Conservation (phyloP, 2,888 invertebrate genomes). For the Amiota mariae region DNA sequence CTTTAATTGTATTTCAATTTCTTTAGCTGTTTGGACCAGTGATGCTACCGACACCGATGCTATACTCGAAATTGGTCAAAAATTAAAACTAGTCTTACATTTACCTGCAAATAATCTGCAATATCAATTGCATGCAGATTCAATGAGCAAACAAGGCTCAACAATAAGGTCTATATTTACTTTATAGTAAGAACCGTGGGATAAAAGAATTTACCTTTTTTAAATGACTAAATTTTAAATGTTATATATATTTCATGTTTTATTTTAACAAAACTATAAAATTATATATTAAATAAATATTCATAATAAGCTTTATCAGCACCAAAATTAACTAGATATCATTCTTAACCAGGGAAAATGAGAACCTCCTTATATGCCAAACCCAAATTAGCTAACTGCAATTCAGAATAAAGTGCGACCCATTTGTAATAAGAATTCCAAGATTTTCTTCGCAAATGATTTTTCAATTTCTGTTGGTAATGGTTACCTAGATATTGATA, state of each 20-base stretch:
- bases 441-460: no score
- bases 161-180: conserved; percentile 77
- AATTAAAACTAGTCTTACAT: conserved; percentile 51
- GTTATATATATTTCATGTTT: background rate
- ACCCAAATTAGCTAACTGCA: no score
- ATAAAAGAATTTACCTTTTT: background rate
- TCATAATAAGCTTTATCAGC: no score
- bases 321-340: no score
- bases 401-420: no score
- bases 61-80: conserved; percentile 57
- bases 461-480: no score
- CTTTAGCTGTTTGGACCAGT: conserved; percentile 56
- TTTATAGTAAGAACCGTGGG: conserved; percentile 47
- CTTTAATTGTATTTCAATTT: conserved; percentile 26
- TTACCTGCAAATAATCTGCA: conserved; percentile 53
- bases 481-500: no score
- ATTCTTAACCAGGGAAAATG: no score
- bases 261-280: background rate
- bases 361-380: no score
- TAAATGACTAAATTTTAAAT: background rate
- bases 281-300: no score
- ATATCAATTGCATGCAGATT: conserved; percentile 59
- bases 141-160: conserved; percentile 54
- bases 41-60: conserved; percentile 52
- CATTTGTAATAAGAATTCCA: no score